These are phyloP conservation scores for Ivindomyrus marchei DNA, from an alignment of 2,113 vertebrate species.

Conservation along the genomic window DNA sequence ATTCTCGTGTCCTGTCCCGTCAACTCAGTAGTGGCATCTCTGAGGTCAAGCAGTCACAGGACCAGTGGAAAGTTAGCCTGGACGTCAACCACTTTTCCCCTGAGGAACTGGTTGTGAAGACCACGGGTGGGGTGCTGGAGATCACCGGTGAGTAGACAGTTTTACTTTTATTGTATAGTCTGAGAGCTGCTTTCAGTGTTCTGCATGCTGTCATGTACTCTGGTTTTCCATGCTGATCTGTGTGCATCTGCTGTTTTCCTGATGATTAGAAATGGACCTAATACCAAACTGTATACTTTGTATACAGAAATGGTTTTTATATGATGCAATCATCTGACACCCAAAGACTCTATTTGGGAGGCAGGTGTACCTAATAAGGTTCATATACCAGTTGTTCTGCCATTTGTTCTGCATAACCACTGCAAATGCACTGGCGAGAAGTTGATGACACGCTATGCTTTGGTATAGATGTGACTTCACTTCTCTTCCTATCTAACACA, in stretches of 20 bases:
- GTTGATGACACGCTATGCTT: neutral
- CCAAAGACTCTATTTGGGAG: neutral
- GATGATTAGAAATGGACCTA: neutral
- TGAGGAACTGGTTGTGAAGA: slow-evolving; percentile 70
- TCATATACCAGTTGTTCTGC: neutral
- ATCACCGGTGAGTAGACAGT: slow-evolving; percentile 59
- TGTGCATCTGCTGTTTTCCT: neutral
- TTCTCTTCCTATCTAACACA: neutral
- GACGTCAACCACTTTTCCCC: slow-evolving; percentile 74
- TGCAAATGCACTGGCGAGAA: neutral
- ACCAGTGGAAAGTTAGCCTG: slow-evolving; percentile 70
- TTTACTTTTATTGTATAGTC: neutral
- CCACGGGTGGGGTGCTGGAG: slow-evolving; percentile 71
- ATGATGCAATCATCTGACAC: neutral
- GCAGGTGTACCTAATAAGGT: neutral
- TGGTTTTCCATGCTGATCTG: neutral
- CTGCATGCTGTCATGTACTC: neutral
- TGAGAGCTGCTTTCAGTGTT: neutral
- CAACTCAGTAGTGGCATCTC: slow-evolving; percentile 71
- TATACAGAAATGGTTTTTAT: neutral
- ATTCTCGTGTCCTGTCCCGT: slow-evolving; percentile 61
- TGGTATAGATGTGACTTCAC: neutral
- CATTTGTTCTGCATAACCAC: neutral
- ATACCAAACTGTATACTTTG: neutral
- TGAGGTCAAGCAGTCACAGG: slow-evolving; percentile 70